Percentiles rank a stretch among this genome's conserved stretches.
These are phyloP conservation scores for Orientallactaga sibirica DNA, from an alignment of 2,797 vertebrate species.

Conservation along the genomic window DNA sequence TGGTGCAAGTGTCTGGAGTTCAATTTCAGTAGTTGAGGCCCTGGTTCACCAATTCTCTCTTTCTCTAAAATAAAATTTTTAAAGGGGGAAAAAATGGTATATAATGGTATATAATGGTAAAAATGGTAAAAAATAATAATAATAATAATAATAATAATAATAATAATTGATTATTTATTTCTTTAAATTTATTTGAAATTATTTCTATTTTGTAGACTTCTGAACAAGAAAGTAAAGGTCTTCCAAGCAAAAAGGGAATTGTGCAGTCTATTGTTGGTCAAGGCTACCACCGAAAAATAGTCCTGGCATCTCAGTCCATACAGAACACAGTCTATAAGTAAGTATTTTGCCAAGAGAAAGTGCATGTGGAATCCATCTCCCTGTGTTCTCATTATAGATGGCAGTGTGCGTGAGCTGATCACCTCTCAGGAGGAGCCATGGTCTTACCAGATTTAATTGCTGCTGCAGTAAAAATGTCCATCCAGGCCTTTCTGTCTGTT, in stretches of 20 bases:
- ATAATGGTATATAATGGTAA: no score
- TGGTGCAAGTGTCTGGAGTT: no score
- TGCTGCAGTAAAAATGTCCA: background rate
- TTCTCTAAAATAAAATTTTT: no score
- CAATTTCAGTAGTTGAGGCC: no score
- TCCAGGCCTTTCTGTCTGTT: no score
- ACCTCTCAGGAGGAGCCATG: background rate
- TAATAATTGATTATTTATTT: background rate
- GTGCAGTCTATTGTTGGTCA: slow-evolving; percentile 98
- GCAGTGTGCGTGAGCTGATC: background rate
- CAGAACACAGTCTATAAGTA: slow-evolving; percentile 98
- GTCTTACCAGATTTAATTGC: slow-evolving; percentile 16
- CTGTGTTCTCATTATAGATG: background rate
- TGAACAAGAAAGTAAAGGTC: slow-evolving; percentile 98
- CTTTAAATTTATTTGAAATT: slow-evolving; percentile 50
- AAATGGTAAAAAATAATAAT: no score
- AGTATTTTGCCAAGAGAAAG: slow-evolving; percentile 79
- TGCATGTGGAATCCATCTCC: background rate
- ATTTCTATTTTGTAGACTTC: slow-evolving; percentile 90
- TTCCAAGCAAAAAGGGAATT: slow-evolving; percentile 99
- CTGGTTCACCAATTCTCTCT: no score
- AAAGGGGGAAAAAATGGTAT: no score
- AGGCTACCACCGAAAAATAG: slow-evolving; percentile 98
- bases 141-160: no score
- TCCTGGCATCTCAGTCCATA: slow-evolving; percentile 97